These are phyloP conservation scores for Zaprionus gabonicus DNA, from an alignment of 1,140 invertebrate species.

Conservation along the genomic window DNA sequence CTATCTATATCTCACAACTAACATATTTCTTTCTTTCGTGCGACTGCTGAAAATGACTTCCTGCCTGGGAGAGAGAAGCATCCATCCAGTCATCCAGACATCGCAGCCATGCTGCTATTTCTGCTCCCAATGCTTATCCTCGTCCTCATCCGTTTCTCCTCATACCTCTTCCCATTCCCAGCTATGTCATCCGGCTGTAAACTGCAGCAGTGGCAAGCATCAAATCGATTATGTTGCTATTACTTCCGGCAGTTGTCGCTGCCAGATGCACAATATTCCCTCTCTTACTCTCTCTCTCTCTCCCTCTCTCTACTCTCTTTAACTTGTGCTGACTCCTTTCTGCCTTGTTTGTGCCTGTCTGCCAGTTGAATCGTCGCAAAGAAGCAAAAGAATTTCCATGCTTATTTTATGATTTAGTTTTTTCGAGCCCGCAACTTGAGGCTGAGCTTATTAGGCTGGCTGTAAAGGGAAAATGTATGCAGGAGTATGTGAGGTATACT, in stretches of 20 bases:
- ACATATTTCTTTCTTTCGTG: conserved; percentile 43
- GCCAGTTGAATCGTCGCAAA: conserved; percentile 1
- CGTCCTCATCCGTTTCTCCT: conserved; percentile 18
- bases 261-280: conserved; percentile 59
- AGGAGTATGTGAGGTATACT: background rate
- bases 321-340: background rate
- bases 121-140: conserved; percentile 12
- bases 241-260: conserved; percentile 77
- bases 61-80: conserved; percentile 50
- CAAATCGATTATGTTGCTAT: conserved; percentile 82
- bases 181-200: conserved; percentile 62
- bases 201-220: conserved; percentile 64
- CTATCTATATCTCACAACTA: conserved; percentile 6
- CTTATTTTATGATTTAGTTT: conserved; percentile 60
- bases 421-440: background rate
- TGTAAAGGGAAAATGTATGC: background rate
- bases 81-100: conserved; percentile 28
- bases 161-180: conserved; percentile 24
- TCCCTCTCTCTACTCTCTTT: background rate
- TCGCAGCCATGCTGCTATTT: background rate
- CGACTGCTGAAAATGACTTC: conserved; percentile 71
- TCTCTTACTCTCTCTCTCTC: background rate
- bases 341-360: background rate
- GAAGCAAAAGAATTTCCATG: conserved; percentile 34
- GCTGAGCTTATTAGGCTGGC: background rate